Base-by-base conservation (phyloP, 2,888 invertebrate genomes). In the Dorcus hopei region DNA sequence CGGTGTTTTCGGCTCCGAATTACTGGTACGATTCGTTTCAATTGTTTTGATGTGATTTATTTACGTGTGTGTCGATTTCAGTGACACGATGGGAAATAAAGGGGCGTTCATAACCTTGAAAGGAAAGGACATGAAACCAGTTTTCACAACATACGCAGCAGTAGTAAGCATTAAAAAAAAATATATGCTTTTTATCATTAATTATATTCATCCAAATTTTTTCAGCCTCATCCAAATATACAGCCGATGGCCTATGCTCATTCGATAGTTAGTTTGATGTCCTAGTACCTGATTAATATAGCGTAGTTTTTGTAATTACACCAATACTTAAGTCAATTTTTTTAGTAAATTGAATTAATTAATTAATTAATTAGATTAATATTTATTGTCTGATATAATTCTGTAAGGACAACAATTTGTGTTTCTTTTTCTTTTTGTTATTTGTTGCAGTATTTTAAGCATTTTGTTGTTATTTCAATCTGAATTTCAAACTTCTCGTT, bases 1-100 rank as follows among this genome's bases (percentile, higher is more conserved):
- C 99, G 9, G 97, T 99, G 49, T 99, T 99, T 84, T 97, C 97
- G 1, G 99, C 99, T 68, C 99, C 99, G 65, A 99, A 99, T 79
- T 99, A 99, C 85, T 99, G 98, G 95, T 95, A 78, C 78, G 80
- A 47, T 19, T 45, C 42, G 19, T 33, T 52, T 33, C 5, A 51
- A n/a, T 2, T 8, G 42, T 39, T 40, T n/a, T 48, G 38, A 38
- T 54, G 33, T 16, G 39, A n/a, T 54, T 55, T 56, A 41, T 56
- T 49, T 16, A 51, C 14, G 1, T 14, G 14, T 47, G 42, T 70
- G 65, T 65, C 57, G 64, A 57, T 84, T 84, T 42, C 80, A 96
- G 97, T 87, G 97, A 98, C 87, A 93, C 95, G 58, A 97, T 99
- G 95, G 97, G 95, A 72, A 99, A 99, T 83, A 89, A 91, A 80